These are phyloP conservation scores for Chelonus insularis DNA, from an alignment of 1,140 invertebrate species.

Conservation along the genomic window DNA sequence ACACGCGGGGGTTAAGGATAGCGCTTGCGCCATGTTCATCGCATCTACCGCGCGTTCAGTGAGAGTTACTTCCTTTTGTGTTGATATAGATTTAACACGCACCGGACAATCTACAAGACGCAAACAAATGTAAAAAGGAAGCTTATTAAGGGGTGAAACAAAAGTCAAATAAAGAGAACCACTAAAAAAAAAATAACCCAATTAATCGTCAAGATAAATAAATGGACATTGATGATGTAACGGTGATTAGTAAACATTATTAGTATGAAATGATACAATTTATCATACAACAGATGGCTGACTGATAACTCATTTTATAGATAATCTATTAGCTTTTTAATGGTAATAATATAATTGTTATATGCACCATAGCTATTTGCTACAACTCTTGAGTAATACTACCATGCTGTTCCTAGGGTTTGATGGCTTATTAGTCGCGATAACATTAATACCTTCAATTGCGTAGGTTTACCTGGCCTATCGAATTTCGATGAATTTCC, in stretches of 20 bases:
- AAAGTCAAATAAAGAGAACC: too few relatives aligned
- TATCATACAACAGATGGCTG: not conserved
- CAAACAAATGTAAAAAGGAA: not conserved
- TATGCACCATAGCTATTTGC: constrained; percentile 24
- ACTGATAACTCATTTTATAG: not conserved
- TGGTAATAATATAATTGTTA: constrained; percentile 45
- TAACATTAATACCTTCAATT: constrained; percentile 51
- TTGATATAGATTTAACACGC: constrained; percentile 7
- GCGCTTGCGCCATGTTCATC: constrained; percentile 13
- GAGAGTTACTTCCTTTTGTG: not conserved
- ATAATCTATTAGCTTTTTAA: constrained; percentile 1
- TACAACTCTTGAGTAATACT: constrained; percentile 8
- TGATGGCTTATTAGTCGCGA: constrained; percentile 50
- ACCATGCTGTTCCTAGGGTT: constrained; percentile 37
- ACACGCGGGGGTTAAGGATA: constrained; percentile 30
- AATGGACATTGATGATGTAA: too few relatives aligned
- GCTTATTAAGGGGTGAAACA: not conserved
- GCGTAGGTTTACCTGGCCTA: constrained; percentile 44
- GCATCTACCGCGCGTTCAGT: constrained; percentile 17
- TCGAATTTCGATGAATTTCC: constrained; percentile 22
- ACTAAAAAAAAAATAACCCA: too few relatives aligned
- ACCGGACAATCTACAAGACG: not conserved
- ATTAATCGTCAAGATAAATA: too few relatives aligned
- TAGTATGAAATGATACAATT: not conserved
- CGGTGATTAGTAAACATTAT: too few relatives aligned